phyloP scores from a whole-genome alignment of 2,113 vertebrate species.

The Odontophorus gujanensis region DNA sequence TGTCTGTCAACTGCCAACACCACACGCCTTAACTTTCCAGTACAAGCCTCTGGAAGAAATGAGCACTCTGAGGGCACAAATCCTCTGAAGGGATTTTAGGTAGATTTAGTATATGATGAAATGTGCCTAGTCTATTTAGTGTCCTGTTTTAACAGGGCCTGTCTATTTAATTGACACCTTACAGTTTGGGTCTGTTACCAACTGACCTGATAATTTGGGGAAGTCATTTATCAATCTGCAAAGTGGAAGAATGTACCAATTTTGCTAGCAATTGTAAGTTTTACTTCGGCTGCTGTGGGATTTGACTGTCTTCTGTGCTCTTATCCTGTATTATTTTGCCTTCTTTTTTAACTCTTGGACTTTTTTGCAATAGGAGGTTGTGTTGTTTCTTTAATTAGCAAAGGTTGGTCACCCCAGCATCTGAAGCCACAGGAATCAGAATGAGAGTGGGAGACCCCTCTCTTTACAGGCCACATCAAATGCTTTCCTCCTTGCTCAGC shows the following conservation, averaged over 20 bases:
- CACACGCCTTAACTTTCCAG: not conserved
- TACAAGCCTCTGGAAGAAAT: not conserved
- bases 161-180: not conserved
- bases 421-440: slow-evolving; percentile 1
- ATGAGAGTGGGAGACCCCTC: not conserved
- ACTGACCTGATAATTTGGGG: not conserved
- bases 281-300: not conserved
- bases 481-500: not conserved
- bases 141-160: not conserved
- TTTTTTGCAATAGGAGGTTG: slow-evolving; percentile 40
- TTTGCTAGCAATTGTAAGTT: not conserved
- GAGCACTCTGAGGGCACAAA: not conserved
- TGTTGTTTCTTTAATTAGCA: slow-evolving; percentile 40
- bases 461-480: not conserved
- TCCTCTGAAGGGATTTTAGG: not conserved
- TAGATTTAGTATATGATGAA: not conserved
- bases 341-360: slow-evolving; percentile 36
- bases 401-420: not conserved
- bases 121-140: not conserved
- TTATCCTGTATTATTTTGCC: not conserved
- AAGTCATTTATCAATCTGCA: not conserved
- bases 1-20: not conserved
- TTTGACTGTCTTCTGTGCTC: not conserved
- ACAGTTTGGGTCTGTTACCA: not conserved
- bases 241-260: not conserved